Conservation (phyloP, 1,140 invertebrate genomes). For the Eriosoma lanigerum region DNA sequence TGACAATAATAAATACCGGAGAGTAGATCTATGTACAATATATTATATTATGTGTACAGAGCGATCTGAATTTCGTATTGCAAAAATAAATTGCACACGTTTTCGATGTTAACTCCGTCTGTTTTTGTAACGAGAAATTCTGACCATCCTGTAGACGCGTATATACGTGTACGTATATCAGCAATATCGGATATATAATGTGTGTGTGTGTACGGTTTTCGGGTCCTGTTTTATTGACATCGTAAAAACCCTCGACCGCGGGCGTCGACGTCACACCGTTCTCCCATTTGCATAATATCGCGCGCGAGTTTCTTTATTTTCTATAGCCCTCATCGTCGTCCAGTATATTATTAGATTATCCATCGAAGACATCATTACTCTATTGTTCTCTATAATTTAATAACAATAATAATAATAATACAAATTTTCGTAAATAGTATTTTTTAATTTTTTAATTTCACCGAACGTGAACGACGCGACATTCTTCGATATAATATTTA, state of each 20-base stretch:
- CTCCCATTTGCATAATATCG: slow-evolving; percentile 26
- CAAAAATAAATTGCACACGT: no score
- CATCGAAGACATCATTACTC: no score
- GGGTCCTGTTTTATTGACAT: slow-evolving; percentile 50
- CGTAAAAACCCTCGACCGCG: slow-evolving; percentile 44
- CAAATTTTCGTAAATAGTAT: slow-evolving; percentile 4
- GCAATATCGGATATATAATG: slow-evolving; percentile 11
- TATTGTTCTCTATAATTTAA: slow-evolving; percentile 39
- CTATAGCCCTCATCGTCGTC: background rate
- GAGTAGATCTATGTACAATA: no score
- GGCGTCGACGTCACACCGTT: background rate
- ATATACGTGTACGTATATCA: background rate
- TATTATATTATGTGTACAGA: no score
- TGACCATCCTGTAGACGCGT: no score
- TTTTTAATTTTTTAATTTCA: background rate
- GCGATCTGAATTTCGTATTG: no score
- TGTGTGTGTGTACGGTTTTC: slow-evolving; percentile 28
- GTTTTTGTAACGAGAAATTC: no score
- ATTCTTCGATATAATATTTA: slow-evolving; percentile 11
- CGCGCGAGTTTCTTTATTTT: background rate
- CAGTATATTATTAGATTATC: background rate
- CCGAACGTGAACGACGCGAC: background rate
- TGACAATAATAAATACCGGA: slow-evolving; percentile 49
- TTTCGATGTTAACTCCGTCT: no score
- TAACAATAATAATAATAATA: slow-evolving; percentile 26